A percentile compares a stretch with the other conserved stretches of the same genome.
phyloP scores from a whole-genome alignment of 92 coral and sea anemone species.

The Epizoanthus stellaris region DNA sequence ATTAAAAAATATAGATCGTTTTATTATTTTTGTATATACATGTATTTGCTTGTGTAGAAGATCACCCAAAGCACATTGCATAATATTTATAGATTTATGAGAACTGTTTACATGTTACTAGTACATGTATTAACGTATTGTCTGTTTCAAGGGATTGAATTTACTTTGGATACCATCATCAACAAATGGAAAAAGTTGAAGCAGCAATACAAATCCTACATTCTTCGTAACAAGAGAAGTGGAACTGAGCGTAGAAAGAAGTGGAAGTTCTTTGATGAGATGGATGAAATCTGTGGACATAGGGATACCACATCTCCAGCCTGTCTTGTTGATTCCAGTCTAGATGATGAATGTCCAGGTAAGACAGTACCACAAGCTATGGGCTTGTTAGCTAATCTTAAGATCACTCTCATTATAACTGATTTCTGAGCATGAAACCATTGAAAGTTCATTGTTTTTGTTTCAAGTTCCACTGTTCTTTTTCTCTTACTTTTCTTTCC shows the following conservation, averaged over 20 bases:
- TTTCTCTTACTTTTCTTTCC: background rate
- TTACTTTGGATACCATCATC: slow-evolving; percentile 37
- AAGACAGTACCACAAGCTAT: too few species aligned
- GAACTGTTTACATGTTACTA: too few species aligned
- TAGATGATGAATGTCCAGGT: too few species aligned
- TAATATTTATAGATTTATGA: background rate
- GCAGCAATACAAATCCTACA: slow-evolving; percentile 48
- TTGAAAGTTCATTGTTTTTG: too few species aligned
- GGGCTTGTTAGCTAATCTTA: background rate
- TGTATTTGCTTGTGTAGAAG: background rate
- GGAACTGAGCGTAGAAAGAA: slow-evolving; percentile 54
- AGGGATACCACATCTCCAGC: slow-evolving; percentile 50
- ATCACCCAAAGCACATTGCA: background rate
- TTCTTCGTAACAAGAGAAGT: slow-evolving; percentile 35
- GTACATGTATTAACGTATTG: background rate
- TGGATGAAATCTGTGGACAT: slow-evolving; percentile 50
- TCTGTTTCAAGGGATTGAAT: background rate
- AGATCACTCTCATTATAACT: too few species aligned
- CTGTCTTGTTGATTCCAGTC: slow-evolving; percentile 57
- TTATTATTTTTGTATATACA: too few species aligned
- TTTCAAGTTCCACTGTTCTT: too few species aligned
- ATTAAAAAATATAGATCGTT: too few species aligned
- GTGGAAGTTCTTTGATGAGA: slow-evolving; percentile 58
- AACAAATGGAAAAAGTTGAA: slow-evolving; percentile 64
- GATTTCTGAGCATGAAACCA: too few species aligned